A percentile compares a stretch with the other conserved stretches of the same genome.
Conservation (phyloP, 2,888 invertebrate species). For the Parnassius mnemosyne region DNA sequence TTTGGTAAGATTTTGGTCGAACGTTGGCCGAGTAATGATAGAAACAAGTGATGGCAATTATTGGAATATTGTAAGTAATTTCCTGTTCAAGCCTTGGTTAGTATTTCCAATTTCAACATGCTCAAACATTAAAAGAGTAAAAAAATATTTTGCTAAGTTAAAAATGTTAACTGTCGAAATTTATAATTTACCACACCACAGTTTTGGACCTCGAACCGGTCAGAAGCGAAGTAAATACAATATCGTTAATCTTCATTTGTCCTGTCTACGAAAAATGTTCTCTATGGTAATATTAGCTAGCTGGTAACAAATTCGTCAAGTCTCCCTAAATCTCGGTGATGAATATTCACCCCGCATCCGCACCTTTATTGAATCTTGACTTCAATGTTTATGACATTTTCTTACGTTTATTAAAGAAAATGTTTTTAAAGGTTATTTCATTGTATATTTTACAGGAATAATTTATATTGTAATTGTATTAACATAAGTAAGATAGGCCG, state of each 20-base stretch:
- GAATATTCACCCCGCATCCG: conserved; percentile 38
- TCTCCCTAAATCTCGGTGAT: conserved; percentile 54
- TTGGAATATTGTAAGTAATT: too few species aligned
- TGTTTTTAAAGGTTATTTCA: conserved; percentile 42
- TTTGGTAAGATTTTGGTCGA: too few species aligned
- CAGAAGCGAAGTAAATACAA: background rate
- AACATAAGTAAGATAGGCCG: too few species aligned
- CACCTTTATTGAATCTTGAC: conserved; percentile 37
- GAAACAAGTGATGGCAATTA: too few species aligned
- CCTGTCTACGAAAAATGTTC: conserved; percentile 34
- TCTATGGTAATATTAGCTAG: conserved; percentile 65
- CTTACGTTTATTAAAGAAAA: conserved; percentile 32
- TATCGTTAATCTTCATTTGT: conserved; percentile 1
- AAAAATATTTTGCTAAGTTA: too few species aligned
- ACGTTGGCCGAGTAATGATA: too few species aligned
- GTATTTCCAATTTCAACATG: too few species aligned
- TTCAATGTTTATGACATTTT: conserved; percentile 25
- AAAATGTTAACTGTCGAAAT: too few species aligned
- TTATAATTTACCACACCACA: too few species aligned
- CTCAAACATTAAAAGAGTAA: too few species aligned
- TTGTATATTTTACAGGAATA: conserved; percentile 1
- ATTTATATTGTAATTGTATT: too few species aligned
- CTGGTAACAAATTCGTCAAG: conserved; percentile 58
- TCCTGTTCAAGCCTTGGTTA: too few species aligned
- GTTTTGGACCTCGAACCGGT: background rate